A percentile compares a stretch with the other conserved stretches of the same genome.
phyloP scores from a whole-genome alignment of 1,140 invertebrate genomes.

The Euschistus heros region DNA sequence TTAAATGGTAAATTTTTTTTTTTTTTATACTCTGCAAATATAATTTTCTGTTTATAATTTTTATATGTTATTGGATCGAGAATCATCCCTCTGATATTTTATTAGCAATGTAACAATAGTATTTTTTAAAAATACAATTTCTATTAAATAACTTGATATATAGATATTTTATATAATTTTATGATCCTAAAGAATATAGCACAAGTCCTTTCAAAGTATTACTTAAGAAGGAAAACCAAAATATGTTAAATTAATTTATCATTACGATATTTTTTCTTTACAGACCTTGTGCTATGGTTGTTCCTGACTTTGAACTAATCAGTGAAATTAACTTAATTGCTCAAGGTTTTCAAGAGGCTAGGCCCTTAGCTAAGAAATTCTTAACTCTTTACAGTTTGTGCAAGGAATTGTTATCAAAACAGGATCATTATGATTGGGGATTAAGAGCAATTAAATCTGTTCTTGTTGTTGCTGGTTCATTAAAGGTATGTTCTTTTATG shows the following conservation, averaged over 20 bases:
- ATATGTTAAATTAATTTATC: not conserved
- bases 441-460: constrained; percentile 86
- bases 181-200: no score
- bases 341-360: constrained; percentile 81
- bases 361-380: constrained; percentile 78
- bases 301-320: constrained; percentile 85
- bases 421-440: constrained; percentile 94
- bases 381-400: constrained; percentile 83
- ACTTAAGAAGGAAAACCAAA: no score
- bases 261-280: constrained; percentile 28
- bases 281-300: constrained; percentile 89
- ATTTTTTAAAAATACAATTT: no score
- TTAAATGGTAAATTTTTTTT: no score
- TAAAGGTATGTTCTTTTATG: constrained; percentile 40
- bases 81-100: no score
- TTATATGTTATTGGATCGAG: no score
- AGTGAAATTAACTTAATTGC: constrained; percentile 91
- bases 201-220: no score
- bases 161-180: no score
- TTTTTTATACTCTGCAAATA: no score
- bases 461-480: constrained; percentile 77
- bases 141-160: no score
- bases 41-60: no score
- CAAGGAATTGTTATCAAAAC: constrained; percentile 77
- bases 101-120: no score